These are phyloP conservation scores for Danio albolineatus DNA, from an alignment of 2,797 vertebrate genomes.

Conservation along the genomic window DNA sequence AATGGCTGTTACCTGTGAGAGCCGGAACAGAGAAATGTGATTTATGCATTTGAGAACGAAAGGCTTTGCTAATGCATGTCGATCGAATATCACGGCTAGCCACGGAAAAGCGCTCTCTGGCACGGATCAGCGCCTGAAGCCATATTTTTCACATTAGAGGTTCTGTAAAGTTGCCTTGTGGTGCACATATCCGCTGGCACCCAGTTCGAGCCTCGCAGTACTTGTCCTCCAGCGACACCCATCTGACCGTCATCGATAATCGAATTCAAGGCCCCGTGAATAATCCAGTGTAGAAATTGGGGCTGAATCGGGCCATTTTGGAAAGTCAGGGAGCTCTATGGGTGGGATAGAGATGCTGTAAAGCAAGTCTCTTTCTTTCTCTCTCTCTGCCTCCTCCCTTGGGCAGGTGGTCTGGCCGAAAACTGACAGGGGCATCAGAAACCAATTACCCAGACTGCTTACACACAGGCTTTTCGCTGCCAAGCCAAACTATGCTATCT, in stretches of 20 bases:
- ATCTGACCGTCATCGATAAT: slow-evolving; percentile 49
- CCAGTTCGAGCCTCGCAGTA: slow-evolving; percentile 31
- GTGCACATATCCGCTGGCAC: slow-evolving; percentile 54
- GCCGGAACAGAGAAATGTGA: slow-evolving; percentile 56
- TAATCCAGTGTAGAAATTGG: background rate
- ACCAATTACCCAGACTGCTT: slow-evolving; percentile 82
- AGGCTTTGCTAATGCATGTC: slow-evolving; percentile 64
- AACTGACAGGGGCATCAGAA: slow-evolving; percentile 82
- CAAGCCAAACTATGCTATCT: slow-evolving; percentile 82
- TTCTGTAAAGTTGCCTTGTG: slow-evolving; percentile 61
- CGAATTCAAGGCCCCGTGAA: slow-evolving; percentile 14
- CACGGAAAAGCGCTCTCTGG: slow-evolving; percentile 55
- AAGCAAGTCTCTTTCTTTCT: slow-evolving; percentile 38
- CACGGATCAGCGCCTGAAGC: slow-evolving; percentile 33
- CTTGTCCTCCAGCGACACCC: background rate
- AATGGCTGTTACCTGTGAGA: slow-evolving; percentile 66
- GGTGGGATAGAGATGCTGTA: slow-evolving; percentile 35
- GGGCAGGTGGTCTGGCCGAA: slow-evolving; percentile 83
- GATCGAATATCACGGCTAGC: slow-evolving; percentile 58
- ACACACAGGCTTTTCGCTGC: slow-evolving; percentile 72
- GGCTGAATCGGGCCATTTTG: slow-evolving; percentile 8
- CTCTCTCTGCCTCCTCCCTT: slow-evolving; percentile 41
- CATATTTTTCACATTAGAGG: slow-evolving; percentile 70
- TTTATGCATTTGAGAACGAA: slow-evolving; percentile 58
- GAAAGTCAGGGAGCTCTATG: slow-evolving; percentile 20